phyloP scores from a whole-genome alignment of 2,113 vertebrate genomes.

The Calidris pugnax region DNA sequence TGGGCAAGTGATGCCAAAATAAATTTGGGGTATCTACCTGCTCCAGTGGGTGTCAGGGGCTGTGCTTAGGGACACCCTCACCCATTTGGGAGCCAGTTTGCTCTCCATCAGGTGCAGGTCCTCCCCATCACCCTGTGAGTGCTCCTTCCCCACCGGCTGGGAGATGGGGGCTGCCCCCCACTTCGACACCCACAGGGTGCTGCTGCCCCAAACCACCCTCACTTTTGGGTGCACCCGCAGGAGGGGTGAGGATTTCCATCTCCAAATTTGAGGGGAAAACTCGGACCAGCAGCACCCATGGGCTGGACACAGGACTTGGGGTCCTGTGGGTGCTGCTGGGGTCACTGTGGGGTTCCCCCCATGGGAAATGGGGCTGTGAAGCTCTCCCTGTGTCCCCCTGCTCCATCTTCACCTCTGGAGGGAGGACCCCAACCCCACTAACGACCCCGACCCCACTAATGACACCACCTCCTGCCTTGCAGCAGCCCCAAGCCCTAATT shows the following conservation, averaged over 20 bases:
- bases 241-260: not conserved
- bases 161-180: not conserved
- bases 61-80: not conserved
- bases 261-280: not conserved
- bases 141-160: too few species aligned
- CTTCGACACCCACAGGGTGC: not conserved
- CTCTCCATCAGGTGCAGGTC: rapidly evolving
- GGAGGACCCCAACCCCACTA: not conserved
- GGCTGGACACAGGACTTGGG: not conserved
- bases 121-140: not conserved
- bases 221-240: rapidly evolving
- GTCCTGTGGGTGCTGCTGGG: too few species aligned
- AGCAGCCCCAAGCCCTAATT: not conserved
- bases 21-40: not conserved
- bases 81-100: not conserved
- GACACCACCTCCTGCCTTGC: rapidly evolving
- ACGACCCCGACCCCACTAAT: rapidly evolving
- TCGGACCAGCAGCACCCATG: not conserved
- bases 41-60: not conserved
- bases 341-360: not conserved
- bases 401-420: not conserved
- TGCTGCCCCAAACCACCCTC: not conserved
- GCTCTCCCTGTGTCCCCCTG: not conserved
- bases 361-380: not conserved
- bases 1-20: not conserved